Evolutionary conservation across 2,113 vertebrate species (phyloP), one percentile per base, ranked within the genome.

Genomic region (Petroica traversi): DNA sequence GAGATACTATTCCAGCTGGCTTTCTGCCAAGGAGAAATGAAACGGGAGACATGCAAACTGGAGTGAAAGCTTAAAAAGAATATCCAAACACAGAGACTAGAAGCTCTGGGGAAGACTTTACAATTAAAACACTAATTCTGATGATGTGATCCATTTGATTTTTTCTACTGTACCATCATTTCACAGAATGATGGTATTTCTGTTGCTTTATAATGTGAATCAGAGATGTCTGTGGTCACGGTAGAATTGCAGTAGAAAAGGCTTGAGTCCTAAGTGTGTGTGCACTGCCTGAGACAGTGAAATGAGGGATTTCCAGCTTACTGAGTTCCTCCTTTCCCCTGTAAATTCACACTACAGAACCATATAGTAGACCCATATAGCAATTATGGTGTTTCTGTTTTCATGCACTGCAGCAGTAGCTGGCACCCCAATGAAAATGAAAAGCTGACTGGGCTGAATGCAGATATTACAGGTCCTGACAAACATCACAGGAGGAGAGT

Each of bases 1-100:
- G 97, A 93, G 88, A 91, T 7, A 5, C 78, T 96, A 48, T 74
- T 95, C 89, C 88, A 92, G 74, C 81, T 97, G 97, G 95, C 89
- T 68, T 58, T 58, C 78, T 89, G 86, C 96, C 96, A 94, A 62
- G n/a, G 67, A 62, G 79, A 49, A 91, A 48, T 72, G 75, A 85
- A 88, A 73, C 28, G 34, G 49, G 67, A 93, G 82, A 83, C 41
- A 66, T 28, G 18, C 71, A 83, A 85, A 83, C 36, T 28, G 31
- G 46, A 67, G 51, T 19, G 55, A 64, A 69, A 76, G 85, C 75
- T 85, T 62, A 33, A 54, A 66, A 76, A 48, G 8, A 69, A 51
- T 63, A 77, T 45, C 51, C 48, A 34, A 46, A 85, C 66, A 34
- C 3, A 71, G 48, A 43, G 49, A 69, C 24, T 41, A 38, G 61